Conservation (phyloP, 2,113 vertebrate species). For the Pelecanus crispus region DNA sequence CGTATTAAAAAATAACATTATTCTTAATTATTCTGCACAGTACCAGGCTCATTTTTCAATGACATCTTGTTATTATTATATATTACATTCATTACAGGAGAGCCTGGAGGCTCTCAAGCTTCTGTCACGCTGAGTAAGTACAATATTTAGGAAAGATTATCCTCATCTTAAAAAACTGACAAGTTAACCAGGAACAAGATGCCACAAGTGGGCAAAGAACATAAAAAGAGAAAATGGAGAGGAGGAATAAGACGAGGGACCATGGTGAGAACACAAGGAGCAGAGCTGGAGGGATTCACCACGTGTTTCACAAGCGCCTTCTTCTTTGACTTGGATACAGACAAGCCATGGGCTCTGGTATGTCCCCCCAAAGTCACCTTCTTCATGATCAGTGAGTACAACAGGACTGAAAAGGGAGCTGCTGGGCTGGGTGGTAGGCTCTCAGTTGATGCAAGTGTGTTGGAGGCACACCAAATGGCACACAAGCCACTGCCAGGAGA, state of each 20-base stretch:
- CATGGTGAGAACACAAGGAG: neutral
- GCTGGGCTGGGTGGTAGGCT: neutral
- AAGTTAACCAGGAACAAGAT: slow-evolving; percentile 1
- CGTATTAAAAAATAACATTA: slow-evolving; percentile 32
- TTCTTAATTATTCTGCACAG: slow-evolving; percentile 24
- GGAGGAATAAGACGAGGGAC: neutral
- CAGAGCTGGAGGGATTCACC: neutral
- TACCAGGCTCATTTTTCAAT: slow-evolving; percentile 43
- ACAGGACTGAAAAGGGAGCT: neutral
- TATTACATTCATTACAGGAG: slow-evolving; percentile 37
- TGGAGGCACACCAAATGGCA: neutral
- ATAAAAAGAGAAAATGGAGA: neutral
- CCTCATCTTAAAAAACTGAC: neutral
- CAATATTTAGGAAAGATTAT: slow-evolving; percentile 45
- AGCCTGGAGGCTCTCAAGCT: slow-evolving; percentile 19
- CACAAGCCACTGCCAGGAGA: neutral
- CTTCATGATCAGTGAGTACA: neutral
- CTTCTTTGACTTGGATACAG: neutral
- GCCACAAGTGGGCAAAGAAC: neutral
- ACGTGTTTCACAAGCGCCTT: neutral
- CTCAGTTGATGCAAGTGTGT: neutral
- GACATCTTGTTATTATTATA: slow-evolving; percentile 48
- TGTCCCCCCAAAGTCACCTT: neutral
- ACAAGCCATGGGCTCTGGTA: neutral
- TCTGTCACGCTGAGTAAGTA: slow-evolving; percentile 24